A percentile compares a stretch with the other conserved stretches of the same genome.
Conservation (phyloP, 2,888 invertebrate genomes). For the Drosophila vallismaia region DNA sequence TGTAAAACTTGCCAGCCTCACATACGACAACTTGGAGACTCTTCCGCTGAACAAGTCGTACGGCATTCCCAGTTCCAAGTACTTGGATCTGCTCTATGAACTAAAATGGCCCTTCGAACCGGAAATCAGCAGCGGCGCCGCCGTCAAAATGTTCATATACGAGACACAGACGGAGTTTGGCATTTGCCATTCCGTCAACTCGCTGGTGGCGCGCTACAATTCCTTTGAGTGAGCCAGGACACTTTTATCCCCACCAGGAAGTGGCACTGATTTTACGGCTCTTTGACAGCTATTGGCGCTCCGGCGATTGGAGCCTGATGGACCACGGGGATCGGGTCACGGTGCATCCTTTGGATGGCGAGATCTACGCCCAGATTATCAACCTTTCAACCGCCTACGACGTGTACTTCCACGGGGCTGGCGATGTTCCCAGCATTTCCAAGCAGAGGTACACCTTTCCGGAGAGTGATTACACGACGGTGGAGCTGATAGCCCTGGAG, state of each 20-base stretch:
- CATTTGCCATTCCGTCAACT: constrained; percentile 88
- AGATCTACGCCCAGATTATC: constrained; percentile 90
- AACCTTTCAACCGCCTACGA: constrained; percentile 88
- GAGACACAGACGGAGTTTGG: constrained; percentile 89
- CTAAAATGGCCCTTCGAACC: constrained; percentile 85
- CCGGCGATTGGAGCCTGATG: constrained; percentile 85
- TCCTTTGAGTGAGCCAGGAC: constrained; percentile 74
- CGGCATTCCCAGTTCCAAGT: constrained; percentile 85
- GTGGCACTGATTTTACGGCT: background rate
- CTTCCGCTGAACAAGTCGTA: constrained; percentile 85
- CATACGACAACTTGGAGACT: constrained; percentile 86
- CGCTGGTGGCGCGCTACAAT: constrained; percentile 85
- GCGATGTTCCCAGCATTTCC: constrained; percentile 88
- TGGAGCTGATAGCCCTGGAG: constrained; percentile 86
- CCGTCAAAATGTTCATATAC: constrained; percentile 85
- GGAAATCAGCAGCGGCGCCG: constrained; percentile 86
- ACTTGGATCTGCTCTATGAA: constrained; percentile 85
- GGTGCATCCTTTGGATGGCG: constrained; percentile 89
- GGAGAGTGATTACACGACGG: constrained; percentile 86
- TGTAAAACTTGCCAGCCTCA: constrained; percentile 85
- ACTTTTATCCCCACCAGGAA: constrained; percentile 15
- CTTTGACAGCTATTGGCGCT: constrained; percentile 85
- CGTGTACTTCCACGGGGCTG: constrained; percentile 88
- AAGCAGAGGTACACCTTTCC: constrained; percentile 85
- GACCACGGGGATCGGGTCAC: constrained; percentile 84